phyloP scores from a whole-genome alignment of 2,797 vertebrate species.

The Gallinago solitaria region DNA sequence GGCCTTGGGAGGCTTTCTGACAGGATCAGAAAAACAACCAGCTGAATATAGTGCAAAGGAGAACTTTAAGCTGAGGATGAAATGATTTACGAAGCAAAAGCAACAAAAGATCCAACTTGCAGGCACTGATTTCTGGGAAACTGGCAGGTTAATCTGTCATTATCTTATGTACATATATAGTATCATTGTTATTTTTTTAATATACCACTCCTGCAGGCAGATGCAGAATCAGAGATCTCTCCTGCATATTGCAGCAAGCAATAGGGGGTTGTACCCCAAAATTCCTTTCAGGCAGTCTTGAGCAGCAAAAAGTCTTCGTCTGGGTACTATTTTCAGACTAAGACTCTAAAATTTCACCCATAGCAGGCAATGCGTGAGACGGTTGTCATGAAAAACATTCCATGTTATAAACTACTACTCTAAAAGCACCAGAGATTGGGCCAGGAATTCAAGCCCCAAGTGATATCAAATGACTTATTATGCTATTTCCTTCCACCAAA shows the following conservation, averaged over 20 bases:
- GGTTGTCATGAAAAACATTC: constrained; percentile 69
- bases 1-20: not conserved
- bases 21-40: not conserved
- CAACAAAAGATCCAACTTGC: not conserved
- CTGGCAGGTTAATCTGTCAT: not conserved
- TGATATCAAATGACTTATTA: constrained; percentile 67
- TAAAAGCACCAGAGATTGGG: constrained; percentile 55
- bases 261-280: not conserved
- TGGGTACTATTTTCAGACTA: constrained; percentile 44
- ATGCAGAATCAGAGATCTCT: not conserved
- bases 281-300: not conserved
- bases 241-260: not conserved
- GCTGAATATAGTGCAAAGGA: not conserved
- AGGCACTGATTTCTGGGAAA: not conserved
- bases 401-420: constrained; percentile 51
- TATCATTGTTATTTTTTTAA: not conserved
- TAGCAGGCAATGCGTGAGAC: constrained; percentile 47
- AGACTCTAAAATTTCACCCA: constrained; percentile 44
- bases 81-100: not conserved
- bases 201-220: not conserved
- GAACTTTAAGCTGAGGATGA: not conserved
- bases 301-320: not conserved
- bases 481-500: constrained; percentile 58
- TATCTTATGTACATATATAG: not conserved
- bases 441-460: constrained; percentile 60